These are phyloP conservation scores for Bicyclus anynana DNA, from an alignment of 1,140 invertebrate genomes.

Conservation along the genomic window DNA sequence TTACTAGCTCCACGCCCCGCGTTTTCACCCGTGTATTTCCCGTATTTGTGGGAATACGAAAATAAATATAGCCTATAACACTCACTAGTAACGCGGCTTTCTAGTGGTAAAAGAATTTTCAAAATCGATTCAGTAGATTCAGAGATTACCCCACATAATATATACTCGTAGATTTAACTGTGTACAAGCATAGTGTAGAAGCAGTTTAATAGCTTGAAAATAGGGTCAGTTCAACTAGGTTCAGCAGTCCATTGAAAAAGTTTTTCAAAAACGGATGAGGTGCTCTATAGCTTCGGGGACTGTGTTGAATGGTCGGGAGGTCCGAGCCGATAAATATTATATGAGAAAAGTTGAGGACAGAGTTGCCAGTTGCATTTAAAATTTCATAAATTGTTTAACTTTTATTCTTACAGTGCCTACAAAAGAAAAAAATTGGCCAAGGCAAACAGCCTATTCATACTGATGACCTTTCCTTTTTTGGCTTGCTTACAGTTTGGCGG, in stretches of 20 bases:
- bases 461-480: constrained; percentile 18
- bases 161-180: too few species aligned
- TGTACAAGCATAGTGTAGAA: too few species aligned
- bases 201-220: too few species aligned
- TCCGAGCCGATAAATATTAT: not conserved
- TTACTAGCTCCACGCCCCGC: too few species aligned
- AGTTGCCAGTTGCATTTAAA: not conserved
- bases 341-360: not conserved
- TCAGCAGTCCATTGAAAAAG: not conserved
- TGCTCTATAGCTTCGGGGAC: not conserved
- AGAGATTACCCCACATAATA: too few species aligned
- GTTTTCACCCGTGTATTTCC: too few species aligned
- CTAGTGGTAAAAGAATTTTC: too few species aligned
- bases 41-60: too few species aligned
- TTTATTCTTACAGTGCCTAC: not conserved
- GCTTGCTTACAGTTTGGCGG: not conserved
- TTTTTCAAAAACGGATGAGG: not conserved
- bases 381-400: not conserved
- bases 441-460: constrained; percentile 14
- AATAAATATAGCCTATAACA: too few species aligned
- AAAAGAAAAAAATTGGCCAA: constrained; percentile 17
- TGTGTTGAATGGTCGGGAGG: not conserved
- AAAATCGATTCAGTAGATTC: too few species aligned
- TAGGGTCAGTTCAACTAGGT: not conserved
- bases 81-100: too few species aligned